Percentiles rank a stretch among this genome's conserved stretches.
phyloP scores from a whole-genome alignment of 2,888 invertebrate genomes.

The Dichetophora obliterata region DNA sequence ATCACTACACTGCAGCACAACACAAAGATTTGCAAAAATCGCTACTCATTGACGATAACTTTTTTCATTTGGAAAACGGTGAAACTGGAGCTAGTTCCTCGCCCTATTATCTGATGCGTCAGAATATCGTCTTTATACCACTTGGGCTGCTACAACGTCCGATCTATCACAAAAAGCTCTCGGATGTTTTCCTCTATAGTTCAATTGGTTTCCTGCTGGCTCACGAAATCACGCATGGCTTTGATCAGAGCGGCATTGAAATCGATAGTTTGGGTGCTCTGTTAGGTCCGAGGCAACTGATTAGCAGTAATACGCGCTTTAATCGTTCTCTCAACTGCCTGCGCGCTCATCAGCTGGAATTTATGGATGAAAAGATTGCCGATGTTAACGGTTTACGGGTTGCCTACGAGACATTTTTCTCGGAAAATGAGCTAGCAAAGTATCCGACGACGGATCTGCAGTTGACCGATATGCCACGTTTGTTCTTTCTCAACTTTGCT shows the following conservation, averaged over 20 bases:
- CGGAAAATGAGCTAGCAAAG: not conserved
- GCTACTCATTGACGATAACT: constrained; percentile 28
- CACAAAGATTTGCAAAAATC: constrained; percentile 1
- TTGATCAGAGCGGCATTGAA: constrained; percentile 48
- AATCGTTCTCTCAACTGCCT: constrained; percentile 5
- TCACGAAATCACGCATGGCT: constrained; percentile 52
- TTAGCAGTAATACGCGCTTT: constrained; percentile 35
- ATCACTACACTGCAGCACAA: constrained; percentile 31
- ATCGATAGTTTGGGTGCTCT: constrained; percentile 37
- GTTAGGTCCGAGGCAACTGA: constrained; percentile 28
- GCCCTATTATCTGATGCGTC: constrained; percentile 46
- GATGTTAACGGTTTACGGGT: constrained; percentile 50
- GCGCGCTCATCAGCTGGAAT: not conserved
- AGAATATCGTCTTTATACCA: constrained; percentile 47
- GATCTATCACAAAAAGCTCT: constrained; percentile 45
- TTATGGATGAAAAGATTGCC: constrained; percentile 49
- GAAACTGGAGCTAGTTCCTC: constrained; percentile 46
- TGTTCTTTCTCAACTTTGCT: constrained; percentile 52
- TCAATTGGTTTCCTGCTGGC: constrained; percentile 50
- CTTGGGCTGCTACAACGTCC: constrained; percentile 47
- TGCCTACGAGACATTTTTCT: constrained; percentile 49
- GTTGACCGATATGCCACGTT: constrained; percentile 18
- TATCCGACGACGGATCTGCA: not conserved
- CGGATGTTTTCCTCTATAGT: constrained; percentile 49
- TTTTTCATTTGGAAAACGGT: constrained; percentile 37